These are phyloP conservation scores for Trissolcus basalis DNA, from an alignment of 1,140 invertebrate species.

Conservation along the genomic window DNA sequence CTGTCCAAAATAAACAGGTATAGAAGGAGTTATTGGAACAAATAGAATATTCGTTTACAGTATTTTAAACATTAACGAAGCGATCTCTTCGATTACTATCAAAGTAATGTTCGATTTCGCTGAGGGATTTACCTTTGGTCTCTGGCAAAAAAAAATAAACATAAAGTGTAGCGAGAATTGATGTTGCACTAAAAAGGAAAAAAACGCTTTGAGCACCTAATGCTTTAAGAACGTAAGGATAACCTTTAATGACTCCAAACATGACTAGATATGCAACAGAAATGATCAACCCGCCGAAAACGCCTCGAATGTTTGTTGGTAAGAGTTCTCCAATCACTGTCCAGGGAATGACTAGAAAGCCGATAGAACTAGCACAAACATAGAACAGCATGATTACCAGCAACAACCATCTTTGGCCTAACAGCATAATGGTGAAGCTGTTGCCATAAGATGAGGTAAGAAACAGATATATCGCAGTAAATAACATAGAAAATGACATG, in stretches of 20 bases:
- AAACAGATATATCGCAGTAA: slow-evolving; percentile 75
- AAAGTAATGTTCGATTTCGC: slow-evolving; percentile 76
- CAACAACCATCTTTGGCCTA: slow-evolving; percentile 70
- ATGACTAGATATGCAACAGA: slow-evolving; percentile 80
- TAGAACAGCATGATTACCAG: slow-evolving; percentile 76
- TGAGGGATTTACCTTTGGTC: slow-evolving; percentile 82
- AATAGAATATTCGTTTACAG: too few relatives aligned
- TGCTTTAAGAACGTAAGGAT: slow-evolving; percentile 75
- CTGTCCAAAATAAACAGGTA: too few relatives aligned
- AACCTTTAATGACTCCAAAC: slow-evolving; percentile 81
- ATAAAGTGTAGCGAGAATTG: slow-evolving; percentile 78
- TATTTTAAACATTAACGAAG: too few relatives aligned
- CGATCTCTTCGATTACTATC: too few relatives aligned
- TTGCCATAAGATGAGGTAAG: slow-evolving; percentile 57
- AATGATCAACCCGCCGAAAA: slow-evolving; percentile 77
- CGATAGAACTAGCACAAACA: slow-evolving; percentile 77
- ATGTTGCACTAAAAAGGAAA: slow-evolving; percentile 79
- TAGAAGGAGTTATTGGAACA: too few relatives aligned
- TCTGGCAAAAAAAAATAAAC: slow-evolving; percentile 83
- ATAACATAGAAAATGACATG: slow-evolving; percentile 78
- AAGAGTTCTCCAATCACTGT: slow-evolving; percentile 78
- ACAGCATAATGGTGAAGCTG: slow-evolving; percentile 41
- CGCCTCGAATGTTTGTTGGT: slow-evolving; percentile 77
- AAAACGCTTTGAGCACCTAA: slow-evolving; percentile 78
- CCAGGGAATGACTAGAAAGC: slow-evolving; percentile 81